Percentiles rank a stretch among this genome's conserved stretches.
phyloP scores from a whole-genome alignment of 2,113 vertebrate species.

The Urocolius indicus region DNA sequence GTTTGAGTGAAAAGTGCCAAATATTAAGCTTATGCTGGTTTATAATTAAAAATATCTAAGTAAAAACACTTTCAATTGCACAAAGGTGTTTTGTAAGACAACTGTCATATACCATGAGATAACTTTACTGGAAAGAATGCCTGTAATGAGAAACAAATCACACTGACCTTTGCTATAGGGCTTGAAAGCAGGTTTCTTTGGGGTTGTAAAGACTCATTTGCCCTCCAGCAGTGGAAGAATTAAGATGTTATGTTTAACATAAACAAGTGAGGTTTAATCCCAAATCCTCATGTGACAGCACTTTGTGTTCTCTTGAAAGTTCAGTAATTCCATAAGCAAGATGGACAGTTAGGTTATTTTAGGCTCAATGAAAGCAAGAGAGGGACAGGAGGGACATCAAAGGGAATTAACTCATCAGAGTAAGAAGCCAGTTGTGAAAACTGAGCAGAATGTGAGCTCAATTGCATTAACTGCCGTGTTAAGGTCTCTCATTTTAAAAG shows the following conservation, averaged over 20 bases:
- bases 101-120: slow-evolving; percentile 54
- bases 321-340: slow-evolving; percentile 69
- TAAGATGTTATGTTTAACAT: slow-evolving; percentile 61
- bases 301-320: slow-evolving; percentile 62
- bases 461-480: neutral
- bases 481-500: neutral
- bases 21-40: neutral
- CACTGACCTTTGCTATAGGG: slow-evolving; percentile 11
- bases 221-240: slow-evolving; percentile 59
- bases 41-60: neutral
- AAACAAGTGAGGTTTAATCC: slow-evolving; percentile 64
- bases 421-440: slow-evolving; percentile 35
- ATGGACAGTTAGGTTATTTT: slow-evolving; percentile 60
- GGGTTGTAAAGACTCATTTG: slow-evolving; percentile 36
- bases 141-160: slow-evolving; percentile 49
- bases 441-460: slow-evolving; percentile 11
- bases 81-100: slow-evolving; percentile 16
- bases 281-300: slow-evolving; percentile 58
- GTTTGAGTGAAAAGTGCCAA: neutral
- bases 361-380: neutral
- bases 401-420: slow-evolving; percentile 44
- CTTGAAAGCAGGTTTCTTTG: slow-evolving; percentile 30
- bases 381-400: slow-evolving; percentile 38
- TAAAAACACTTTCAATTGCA: neutral
- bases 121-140: slow-evolving; percentile 39